Conservation (phyloP, 2,888 invertebrate genomes). For the Eretmocerus hayati region DNA sequence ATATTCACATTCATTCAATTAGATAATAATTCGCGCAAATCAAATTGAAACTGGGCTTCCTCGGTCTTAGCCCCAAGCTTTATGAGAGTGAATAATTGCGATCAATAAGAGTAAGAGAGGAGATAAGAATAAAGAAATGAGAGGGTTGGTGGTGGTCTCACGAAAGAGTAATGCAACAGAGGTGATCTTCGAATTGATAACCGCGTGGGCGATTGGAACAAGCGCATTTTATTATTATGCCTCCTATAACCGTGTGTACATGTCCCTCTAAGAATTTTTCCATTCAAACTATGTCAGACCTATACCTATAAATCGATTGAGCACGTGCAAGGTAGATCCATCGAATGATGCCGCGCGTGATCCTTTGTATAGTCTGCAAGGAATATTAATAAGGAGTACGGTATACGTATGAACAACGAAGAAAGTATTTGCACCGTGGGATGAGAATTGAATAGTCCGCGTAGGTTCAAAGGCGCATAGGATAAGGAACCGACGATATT, state of each 20-base stretch:
- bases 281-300: too few species aligned
- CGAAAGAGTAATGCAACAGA: constrained; percentile 16
- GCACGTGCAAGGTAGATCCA: constrained; percentile 3
- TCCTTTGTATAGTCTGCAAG: constrained; percentile 23
- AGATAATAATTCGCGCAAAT: too few species aligned
- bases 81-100: constrained; percentile 20
- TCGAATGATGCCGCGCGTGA: constrained; percentile 9
- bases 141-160: background rate
- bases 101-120: constrained; percentile 9
- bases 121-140: constrained; percentile 2
- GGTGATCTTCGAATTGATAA: constrained; percentile 23
- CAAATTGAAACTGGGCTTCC: too few species aligned
- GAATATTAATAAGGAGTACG: constrained; percentile 21
- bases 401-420: constrained; percentile 9
- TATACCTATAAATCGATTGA: constrained; percentile 18
- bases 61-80: too few species aligned
- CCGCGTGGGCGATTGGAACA: constrained; percentile 23
- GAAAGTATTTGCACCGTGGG: too few species aligned
- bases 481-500: too few species aligned
- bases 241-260: too few species aligned
- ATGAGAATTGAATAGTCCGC: too few species aligned
- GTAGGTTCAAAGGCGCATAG: too few species aligned
- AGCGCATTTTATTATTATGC: too few species aligned
- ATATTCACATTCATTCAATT: too few species aligned
- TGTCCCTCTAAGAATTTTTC: too few species aligned